Percentiles rank a stretch among this genome's conserved stretches.
Evolutionary conservation across 2,888 invertebrate species (phyloP).

Genomic region (Eristalis tenax): DNA sequence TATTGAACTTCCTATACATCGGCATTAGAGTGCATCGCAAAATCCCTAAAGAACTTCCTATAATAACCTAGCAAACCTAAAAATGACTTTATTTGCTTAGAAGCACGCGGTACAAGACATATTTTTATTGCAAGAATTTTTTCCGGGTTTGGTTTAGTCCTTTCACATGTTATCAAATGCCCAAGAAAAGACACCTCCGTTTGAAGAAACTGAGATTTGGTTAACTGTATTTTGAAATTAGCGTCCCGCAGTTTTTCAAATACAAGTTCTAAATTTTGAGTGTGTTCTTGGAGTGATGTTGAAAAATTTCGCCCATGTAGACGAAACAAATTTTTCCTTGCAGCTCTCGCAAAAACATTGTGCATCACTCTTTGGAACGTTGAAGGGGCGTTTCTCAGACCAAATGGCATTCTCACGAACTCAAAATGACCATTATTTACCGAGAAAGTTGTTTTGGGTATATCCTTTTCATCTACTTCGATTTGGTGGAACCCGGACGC

Average conservation of each 20-base stretch:
- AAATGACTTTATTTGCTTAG: constrained; percentile 66
- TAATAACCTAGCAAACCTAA: constrained; percentile 64
- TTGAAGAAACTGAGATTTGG: constrained; percentile 70
- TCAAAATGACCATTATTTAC: constrained; percentile 10
- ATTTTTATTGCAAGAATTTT: constrained; percentile 60
- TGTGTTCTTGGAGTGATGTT: constrained; percentile 9
- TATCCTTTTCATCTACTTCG: constrained; percentile 15
- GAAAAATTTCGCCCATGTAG: too few relatives aligned
- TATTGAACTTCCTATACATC: too few relatives aligned
- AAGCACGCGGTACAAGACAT: constrained; percentile 6
- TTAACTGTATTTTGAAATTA: constrained; percentile 74
- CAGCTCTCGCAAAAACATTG: too few relatives aligned
- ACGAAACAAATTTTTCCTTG: too few relatives aligned
- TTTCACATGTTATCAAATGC: constrained; percentile 73
- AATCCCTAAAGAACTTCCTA: constrained; percentile 66
- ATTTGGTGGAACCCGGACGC: constrained; percentile 44
- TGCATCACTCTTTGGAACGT: too few relatives aligned
- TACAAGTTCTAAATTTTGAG: constrained; percentile 47
- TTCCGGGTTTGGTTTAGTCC: constrained; percentile 73
- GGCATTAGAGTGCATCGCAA: too few relatives aligned
- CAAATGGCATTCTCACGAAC: constrained; percentile 24
- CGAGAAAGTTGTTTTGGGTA: constrained; percentile 12
- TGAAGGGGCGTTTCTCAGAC: too few relatives aligned
- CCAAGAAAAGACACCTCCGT: constrained; percentile 75
- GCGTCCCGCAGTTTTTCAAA: constrained; percentile 71